These are phyloP conservation scores for Platycercus adscitus DNA, from an alignment of 2,113 vertebrate species.

Conservation along the genomic window DNA sequence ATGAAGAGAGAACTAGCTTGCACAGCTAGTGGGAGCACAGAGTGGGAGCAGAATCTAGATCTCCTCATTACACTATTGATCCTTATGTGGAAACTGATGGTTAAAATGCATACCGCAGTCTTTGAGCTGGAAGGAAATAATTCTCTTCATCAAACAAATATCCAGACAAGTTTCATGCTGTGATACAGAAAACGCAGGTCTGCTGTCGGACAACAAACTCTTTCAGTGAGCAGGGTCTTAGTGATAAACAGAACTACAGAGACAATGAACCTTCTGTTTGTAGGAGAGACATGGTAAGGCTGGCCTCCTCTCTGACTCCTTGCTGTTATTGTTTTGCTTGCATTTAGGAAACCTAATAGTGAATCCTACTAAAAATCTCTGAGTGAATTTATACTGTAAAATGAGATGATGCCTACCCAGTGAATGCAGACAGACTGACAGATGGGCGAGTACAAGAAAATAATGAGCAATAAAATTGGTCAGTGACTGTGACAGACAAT, in stretches of 20 bases:
- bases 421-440: constrained; percentile 9
- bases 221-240: neutral
- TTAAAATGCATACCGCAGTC: neutral
- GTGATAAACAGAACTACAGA: neutral
- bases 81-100: neutral
- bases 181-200: neutral
- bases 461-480: neutral
- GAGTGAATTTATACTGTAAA: neutral
- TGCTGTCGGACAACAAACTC: constrained; percentile 14
- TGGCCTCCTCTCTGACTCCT: neutral
- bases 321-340: neutral
- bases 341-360: neutral
- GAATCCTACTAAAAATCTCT: neutral
- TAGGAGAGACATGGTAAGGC: neutral
- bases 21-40: neutral
- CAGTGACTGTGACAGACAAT: neutral
- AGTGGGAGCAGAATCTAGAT: neutral
- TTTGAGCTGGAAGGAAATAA: neutral
- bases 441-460: constrained; percentile 23
- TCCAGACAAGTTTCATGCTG: constrained; percentile 16
- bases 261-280: constrained; percentile 12
- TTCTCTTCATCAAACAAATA: neutral
- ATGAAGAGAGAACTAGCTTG: neutral
- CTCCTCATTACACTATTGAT: neutral
- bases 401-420: neutral